Evolutionary conservation across 2,888 invertebrate genomes (phyloP), one percentile per base, ranked within the genome.

Genomic region (Heliconius ethilla): DNA sequence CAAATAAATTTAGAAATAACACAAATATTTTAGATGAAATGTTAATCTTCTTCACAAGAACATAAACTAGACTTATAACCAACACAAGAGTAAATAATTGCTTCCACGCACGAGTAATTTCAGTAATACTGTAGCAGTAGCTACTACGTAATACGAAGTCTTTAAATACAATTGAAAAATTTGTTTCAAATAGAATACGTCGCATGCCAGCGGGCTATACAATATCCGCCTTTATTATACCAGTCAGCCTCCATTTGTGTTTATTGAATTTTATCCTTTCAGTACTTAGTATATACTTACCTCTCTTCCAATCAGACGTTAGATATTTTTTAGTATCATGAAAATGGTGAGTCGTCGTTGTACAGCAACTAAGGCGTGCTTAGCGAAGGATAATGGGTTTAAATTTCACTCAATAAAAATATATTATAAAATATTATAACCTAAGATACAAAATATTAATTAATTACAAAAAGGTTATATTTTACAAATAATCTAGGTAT

Each of bases 81-180:
- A 13, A 75, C 29, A 62, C 27, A 27, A 40, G 51, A 55, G 33
- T n/a, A 76, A 45, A 73, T 66, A 66, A 67, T 59, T n/a, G 55
- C n/a, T 73, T 77, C 55, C 79, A 79, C 77, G 80, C 77, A 79
- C 77, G 79, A 73, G 63, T 72, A 62, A 63, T 45, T 79, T 66
- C 51, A 33, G 25, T 80, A 75, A 72, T 63, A 72, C 74, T 69
- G 73, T 76, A 67, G 15, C 37, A 9, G 25, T 25, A n/a, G 67
- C 37, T 37, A 70, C 59, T 65, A 55, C 65, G 65, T 25, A 75
- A 29, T 62, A 51, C 59, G 37, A 75, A 63, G 75, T 45, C 66
- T 79, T 79, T 70, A 74, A 76, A 77, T 70, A 77, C 79, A 79
- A 77, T 77, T 76, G 75, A 75, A 80, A 77, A 70, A 74, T 79